A percentile compares a stretch with the other conserved stretches of the same genome.
phyloP scores from a whole-genome alignment of 2,888 invertebrate species.

The Baccha elongata region DNA sequence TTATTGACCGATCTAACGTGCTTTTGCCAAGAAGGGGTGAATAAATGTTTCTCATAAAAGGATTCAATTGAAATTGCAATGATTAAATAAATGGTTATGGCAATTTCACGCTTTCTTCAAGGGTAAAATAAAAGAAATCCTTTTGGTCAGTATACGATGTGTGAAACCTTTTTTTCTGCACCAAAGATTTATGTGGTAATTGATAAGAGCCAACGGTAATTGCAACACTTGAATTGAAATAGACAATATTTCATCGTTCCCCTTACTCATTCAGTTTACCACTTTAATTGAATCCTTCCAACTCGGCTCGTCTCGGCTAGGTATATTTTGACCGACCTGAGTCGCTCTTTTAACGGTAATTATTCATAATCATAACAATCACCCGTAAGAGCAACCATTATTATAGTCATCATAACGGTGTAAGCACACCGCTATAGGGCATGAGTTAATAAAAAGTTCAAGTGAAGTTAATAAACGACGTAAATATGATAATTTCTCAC shows the following conservation, averaged over 20 bases:
- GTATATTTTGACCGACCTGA: slow-evolving; percentile 54
- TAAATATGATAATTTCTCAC: slow-evolving; percentile 83
- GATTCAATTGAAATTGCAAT: slow-evolving; percentile 73
- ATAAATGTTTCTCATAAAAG: slow-evolving; percentile 57
- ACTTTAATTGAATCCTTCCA: slow-evolving; percentile 53
- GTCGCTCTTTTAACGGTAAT: slow-evolving; percentile 55
- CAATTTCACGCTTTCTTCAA: slow-evolving; percentile 59
- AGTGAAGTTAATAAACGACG: slow-evolving; percentile 83
- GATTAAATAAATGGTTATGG: slow-evolving; percentile 73
- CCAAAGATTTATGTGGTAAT: slow-evolving; percentile 66
- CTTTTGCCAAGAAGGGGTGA: slow-evolving; percentile 29
- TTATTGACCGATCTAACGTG: slow-evolving; percentile 65
- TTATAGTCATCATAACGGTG: slow-evolving; percentile 54
- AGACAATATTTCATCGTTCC: slow-evolving; percentile 50
- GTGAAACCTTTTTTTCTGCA: slow-evolving; percentile 38
- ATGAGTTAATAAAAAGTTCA: slow-evolving; percentile 76
- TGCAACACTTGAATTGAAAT: slow-evolving; percentile 61
- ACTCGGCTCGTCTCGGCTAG: neutral
- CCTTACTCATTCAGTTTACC: slow-evolving; percentile 21
- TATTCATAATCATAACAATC: slow-evolving; percentile 72
- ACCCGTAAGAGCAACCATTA: slow-evolving; percentile 23
- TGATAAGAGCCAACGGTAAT: slow-evolving; percentile 68
- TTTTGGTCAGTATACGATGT: slow-evolving; percentile 36
- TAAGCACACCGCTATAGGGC: slow-evolving; percentile 30
- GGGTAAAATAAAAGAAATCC: slow-evolving; percentile 65